Percentiles rank a stretch among this genome's conserved stretches.
These are phyloP conservation scores for Pogonomyrmex californicus DNA, from an alignment of 1,140 invertebrate species.

Conservation along the genomic window DNA sequence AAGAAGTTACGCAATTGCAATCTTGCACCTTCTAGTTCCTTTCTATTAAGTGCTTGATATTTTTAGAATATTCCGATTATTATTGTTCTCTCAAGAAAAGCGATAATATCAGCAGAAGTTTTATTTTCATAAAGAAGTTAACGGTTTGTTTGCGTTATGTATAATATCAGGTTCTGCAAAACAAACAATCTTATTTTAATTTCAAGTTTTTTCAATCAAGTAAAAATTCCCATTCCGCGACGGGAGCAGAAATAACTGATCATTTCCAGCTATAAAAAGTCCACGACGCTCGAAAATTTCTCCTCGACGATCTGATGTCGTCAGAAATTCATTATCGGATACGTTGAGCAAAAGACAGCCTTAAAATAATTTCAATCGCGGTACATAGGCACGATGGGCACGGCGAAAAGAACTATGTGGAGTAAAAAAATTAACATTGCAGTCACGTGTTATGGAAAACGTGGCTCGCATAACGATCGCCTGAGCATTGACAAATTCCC, in stretches of 20 bases:
- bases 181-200: conserved; percentile 29
- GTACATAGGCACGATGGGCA: too few species aligned
- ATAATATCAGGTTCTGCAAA: neutral
- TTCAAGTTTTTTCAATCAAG: conserved; percentile 21
- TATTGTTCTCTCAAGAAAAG: neutral
- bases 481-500: conserved; percentile 19
- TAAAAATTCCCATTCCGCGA: conserved; percentile 26
- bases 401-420: neutral
- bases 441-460: conserved; percentile 65
- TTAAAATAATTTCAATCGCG: conserved; percentile 72
- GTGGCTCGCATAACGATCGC: conserved; percentile 66
- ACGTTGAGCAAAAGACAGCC: neutral
- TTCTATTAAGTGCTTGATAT: neutral
- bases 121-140: neutral
- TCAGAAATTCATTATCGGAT: conserved; percentile 53
- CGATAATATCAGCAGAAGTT: neutral
- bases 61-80: conserved; percentile 34
- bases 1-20: conserved; percentile 34
- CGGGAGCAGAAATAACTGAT: conserved; percentile 42
- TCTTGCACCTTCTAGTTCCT: neutral
- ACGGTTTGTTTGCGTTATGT: neutral
- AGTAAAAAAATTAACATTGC: conserved; percentile 43
- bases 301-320: neutral
- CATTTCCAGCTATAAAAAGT: conserved; percentile 9
- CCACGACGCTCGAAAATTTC: conserved; percentile 10